A percentile compares a stretch with the other conserved stretches of the same genome.
phyloP scores from a whole-genome alignment of 2,113 vertebrate genomes.

The Nycticryphes semicollaris region DNA sequence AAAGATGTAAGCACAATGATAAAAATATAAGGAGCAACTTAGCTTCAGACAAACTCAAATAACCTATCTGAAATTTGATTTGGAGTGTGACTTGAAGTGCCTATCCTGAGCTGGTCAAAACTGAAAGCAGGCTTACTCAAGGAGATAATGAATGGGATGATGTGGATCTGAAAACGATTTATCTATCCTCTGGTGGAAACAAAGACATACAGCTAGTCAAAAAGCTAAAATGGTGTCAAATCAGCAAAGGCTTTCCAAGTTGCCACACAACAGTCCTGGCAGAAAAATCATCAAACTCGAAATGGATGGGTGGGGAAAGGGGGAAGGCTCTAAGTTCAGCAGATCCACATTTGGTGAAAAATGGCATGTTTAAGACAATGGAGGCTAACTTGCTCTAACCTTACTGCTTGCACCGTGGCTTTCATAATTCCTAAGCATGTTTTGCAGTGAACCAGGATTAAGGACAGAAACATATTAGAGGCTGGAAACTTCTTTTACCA shows the following conservation, averaged over 20 bases:
- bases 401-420: background rate
- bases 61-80: background rate
- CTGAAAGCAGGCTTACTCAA: background rate
- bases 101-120: background rate
- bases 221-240: background rate
- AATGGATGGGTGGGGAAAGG: background rate
- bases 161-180: background rate
- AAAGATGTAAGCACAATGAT: background rate
- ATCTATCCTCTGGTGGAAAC: background rate
- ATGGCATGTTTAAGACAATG: fast-evolving
- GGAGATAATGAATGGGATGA: background rate
- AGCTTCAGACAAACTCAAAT: background rate
- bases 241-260: background rate
- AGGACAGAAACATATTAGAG: background rate
- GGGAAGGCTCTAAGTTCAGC: background rate
- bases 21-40: background rate
- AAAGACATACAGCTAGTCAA: background rate
- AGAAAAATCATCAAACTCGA: background rate
- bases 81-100: background rate
- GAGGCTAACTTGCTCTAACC: background rate
- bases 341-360: background rate
- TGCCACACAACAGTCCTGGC: background rate
- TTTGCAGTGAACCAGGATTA: background rate
- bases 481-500: background rate
- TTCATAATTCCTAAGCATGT: background rate